Evolutionary conservation across 1,140 invertebrate species (phyloP), one percentile per base, ranked within the genome.

Genomic region (Aricia agestis): DNA sequence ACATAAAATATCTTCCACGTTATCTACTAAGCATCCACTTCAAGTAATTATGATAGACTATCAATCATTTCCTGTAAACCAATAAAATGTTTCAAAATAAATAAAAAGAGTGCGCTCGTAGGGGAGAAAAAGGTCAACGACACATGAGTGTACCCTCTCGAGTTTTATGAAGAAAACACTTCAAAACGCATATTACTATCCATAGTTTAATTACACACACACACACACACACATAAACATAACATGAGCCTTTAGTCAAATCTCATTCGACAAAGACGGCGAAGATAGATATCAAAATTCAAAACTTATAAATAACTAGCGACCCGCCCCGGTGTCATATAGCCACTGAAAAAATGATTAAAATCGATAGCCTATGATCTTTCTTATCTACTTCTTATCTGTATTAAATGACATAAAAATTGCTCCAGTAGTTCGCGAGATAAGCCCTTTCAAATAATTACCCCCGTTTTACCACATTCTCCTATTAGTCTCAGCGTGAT

Each of bases 131-230:
- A 76, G 88, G 78, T 88, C 87, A 81, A 76, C 72, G 86, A 83
- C 83, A 76, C 74, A 66, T 63, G 73, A 81, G 81, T 82, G 86
- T 90, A 89, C 86, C 86, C 84, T 87, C 87, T 90, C 81, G 83
- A 88, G 78, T 90, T 89, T 90, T 88, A 90, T 90, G 86, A 85
- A 82, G 87, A 90, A 90, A 90, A 90, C 87, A 90, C 88, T 90
- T 89, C 83, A 87, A 89, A 87, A 85, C 81, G 77, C 83, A 87
- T 86, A 86, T 86, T 84, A 89, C 85, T 87, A 89, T 90, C 85
- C 84, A 90, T 89, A 85, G 83, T 86, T 90, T 90, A 90, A 90
- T 90, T 89, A 90, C 85, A 76, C 79, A 85, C 84, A 83, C 80
- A 86, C n/a, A n/a, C n/a, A 25, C 25, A 70, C 19, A 65, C 73